Percentiles rank a stretch among this genome's conserved stretches.
phyloP scores from a whole-genome alignment of 2,113 vertebrate species.

The Thinocorus orbignyianus region DNA sequence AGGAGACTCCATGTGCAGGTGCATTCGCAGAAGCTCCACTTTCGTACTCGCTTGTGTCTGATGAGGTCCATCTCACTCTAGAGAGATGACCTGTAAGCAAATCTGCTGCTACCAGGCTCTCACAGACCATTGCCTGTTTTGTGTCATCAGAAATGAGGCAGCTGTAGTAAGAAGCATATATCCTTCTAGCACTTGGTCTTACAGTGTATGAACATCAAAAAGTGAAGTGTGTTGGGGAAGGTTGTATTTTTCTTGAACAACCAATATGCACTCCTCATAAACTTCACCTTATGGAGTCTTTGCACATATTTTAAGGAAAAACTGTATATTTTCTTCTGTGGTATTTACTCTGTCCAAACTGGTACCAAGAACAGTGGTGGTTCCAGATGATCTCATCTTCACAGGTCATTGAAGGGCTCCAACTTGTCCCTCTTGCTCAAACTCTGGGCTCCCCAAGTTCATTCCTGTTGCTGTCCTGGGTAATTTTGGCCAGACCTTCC shows the following conservation, averaged over 20 bases:
- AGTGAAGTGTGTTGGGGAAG: background rate
- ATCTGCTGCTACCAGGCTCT: background rate
- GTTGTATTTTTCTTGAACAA: background rate
- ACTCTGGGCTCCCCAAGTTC: background rate
- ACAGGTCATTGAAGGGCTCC: background rate
- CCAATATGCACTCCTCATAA: background rate
- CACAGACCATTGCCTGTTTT: background rate
- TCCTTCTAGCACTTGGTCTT: background rate
- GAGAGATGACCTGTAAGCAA: background rate
- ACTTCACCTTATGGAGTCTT: background rate
- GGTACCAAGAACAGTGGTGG: background rate
- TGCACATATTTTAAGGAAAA: background rate
- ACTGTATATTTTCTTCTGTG: background rate
- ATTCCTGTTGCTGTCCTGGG: background rate
- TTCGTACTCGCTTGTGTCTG: background rate
- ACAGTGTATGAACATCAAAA: background rate
- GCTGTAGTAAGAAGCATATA: fast-evolving
- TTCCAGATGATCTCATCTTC: background rate
- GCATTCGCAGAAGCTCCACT: background rate
- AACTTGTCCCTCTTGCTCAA: background rate
- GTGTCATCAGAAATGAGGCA: background rate
- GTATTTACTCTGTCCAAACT: background rate
- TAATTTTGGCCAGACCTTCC: background rate
- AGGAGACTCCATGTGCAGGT: fast-evolving
- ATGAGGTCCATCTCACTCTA: background rate